Base-by-base conservation (phyloP, 2,888 invertebrate species). In the Sialis fuliginosa region DNA sequence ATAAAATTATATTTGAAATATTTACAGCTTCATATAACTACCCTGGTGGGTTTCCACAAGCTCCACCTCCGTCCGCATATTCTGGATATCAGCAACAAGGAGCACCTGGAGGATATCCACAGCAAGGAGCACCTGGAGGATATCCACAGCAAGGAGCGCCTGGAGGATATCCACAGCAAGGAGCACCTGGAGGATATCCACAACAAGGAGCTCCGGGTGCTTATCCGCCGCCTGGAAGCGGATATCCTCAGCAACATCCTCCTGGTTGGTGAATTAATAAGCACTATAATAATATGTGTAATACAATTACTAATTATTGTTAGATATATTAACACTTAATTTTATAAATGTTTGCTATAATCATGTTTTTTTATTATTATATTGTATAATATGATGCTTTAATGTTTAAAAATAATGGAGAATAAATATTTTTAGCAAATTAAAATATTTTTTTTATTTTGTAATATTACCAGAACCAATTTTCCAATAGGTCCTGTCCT, bases 1-100 rank as follows among this genome's bases (percentile, higher is more conserved):
- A 8, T 6, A 6, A 5, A n/a, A 39, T 9, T 32, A 8, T 12
- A 4, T 10, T 32, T 32, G 12, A 34, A 31, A 31, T 42, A 3
- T 10, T 42, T 47, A 33, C 34, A 69, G 69, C 66, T 62, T 64
- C 62, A n/a, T 68, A 66, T 54, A 67, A 71, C 52, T 77, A 75
- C 62, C 62, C 67, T 50, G 73, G 72, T 45, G 74, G 73, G 41
- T 72, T 72, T 52, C 71, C 75, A 48, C 71, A 68, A 54, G 68
- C 65, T 7, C 70, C 69, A 22, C 49, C 49, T 35, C 37, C 37
- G 6, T n/a, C 10, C 7, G 7, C 6, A 6, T 37, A 37, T 37
- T 6, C 6, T 37, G 37, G 6, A 10, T 37, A 6, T 37, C 37
- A 5, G 5, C 37, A n/a, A 5, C 37, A 5, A 13, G 31, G 9